Base-by-base conservation (phyloP, 2,888 invertebrate genomes). In the Pammene fasciana region DNA sequence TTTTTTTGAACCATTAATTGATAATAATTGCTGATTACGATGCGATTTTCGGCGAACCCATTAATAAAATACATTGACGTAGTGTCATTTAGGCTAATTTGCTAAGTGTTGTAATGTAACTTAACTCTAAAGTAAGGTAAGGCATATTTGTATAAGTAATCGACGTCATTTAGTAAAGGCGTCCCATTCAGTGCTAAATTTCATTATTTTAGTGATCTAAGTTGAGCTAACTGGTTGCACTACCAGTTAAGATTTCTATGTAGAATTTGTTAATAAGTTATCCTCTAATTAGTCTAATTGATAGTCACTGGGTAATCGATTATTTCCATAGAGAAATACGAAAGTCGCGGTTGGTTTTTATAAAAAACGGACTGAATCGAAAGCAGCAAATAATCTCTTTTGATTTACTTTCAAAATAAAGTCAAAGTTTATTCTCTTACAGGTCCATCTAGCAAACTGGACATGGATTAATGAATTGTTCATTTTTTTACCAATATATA, bases 121-220 rank as follows among this genome's bases (percentile, higher is more conserved):
- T 76, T 80, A 78, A 76, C 14, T 41, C 75, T 79, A 79, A 74
- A 74, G 71, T 75, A 77, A 46, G 72, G 76, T 82, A 80, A 82
- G 79, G 80, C 80, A 78, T 78, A 78, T 78, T 75, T 45, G 64
- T 67, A 74, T 74, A 56, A 71, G 72, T 65, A 75, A 79, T 77
- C 73, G 75, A 78, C 74, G 67, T 72, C 71, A 75, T 72, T 72
- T 74, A 72, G 73, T 82, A 78, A 81, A 74, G 73, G 71, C 73
- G 70, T 79, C 75, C 76, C 74, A 76, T 78, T 72, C 68, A 79
- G 75, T 78, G 78, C 75, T 75, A 76, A 73, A 76, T 75, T 74
- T 74, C 71, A 72, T 72, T 45, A 62, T 52, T 55, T 72, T 56
- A 72, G 74, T 70, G 68, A 57, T 46, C 64, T 67, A 70, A 67